phyloP scores from a whole-genome alignment of 2,888 invertebrate genomes.

The Phyllotreta cruciferae region DNA sequence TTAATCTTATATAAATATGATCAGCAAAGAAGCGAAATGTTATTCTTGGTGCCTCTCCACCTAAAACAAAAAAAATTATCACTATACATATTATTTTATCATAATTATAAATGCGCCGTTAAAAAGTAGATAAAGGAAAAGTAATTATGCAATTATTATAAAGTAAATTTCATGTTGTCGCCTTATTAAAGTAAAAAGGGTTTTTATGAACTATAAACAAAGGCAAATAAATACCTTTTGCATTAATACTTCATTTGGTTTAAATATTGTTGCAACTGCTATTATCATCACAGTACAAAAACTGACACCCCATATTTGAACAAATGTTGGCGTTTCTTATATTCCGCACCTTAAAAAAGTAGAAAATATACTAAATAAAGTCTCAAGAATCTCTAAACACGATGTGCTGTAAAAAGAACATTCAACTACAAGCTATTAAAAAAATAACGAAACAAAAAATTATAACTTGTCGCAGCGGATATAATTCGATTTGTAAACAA shows the following conservation, averaged over 20 bases:
- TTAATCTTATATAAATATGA: slow-evolving; percentile 13
- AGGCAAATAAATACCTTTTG: slow-evolving; percentile 34
- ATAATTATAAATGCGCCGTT: neutral
- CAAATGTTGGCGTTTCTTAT: slow-evolving; percentile 41
- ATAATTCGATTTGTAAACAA: slow-evolving; percentile 5
- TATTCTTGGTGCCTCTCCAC: slow-evolving; percentile 26
- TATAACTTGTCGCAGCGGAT: slow-evolving; percentile 14
- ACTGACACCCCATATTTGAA: slow-evolving; percentile 44
- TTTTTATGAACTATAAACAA: neutral
- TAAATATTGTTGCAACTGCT: slow-evolving; percentile 38
- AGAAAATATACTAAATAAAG: neutral
- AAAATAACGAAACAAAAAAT: slow-evolving; percentile 6
- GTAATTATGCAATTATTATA: neutral
- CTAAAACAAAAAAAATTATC: slow-evolving; percentile 18
- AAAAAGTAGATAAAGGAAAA: neutral
- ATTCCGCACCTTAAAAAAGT: slow-evolving; percentile 38
- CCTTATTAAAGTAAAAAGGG: too few species aligned
- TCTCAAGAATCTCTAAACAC: slow-evolving; percentile 5
- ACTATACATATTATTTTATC: neutral
- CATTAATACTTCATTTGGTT: slow-evolving; percentile 25
- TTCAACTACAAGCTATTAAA: neutral
- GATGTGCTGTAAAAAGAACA: slow-evolving; percentile 5
- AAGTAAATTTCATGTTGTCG: too few species aligned
- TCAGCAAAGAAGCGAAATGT: slow-evolving; percentile 4
- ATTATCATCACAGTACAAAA: slow-evolving; percentile 43